These are phyloP conservation scores for Bombus sylvicola DNA, from an alignment of 1,140 invertebrate genomes.

Conservation along the genomic window DNA sequence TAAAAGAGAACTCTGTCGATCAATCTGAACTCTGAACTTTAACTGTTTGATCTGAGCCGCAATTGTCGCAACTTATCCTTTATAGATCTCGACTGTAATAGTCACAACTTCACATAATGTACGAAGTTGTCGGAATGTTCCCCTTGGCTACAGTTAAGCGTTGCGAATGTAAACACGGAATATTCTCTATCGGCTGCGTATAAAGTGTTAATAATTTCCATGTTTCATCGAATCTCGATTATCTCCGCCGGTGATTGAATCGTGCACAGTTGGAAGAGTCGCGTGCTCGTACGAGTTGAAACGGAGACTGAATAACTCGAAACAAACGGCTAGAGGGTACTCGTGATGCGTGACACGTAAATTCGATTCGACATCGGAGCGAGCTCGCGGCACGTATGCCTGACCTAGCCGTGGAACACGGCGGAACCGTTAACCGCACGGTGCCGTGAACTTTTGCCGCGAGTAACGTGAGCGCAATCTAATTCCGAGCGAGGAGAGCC, in stretches of 20 bases:
- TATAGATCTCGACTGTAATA: no score
- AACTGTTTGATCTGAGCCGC: no score
- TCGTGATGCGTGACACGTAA: constrained; percentile 51
- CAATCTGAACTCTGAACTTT: no score
- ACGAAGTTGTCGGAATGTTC: no score
- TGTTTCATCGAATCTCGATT: background rate
- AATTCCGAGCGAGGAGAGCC: constrained; percentile 23
- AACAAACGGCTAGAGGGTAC: constrained; percentile 24
- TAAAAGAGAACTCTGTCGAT: no score
- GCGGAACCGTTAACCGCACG: constrained; percentile 53
- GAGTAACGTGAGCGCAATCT: constrained; percentile 55
- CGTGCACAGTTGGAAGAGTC: background rate
- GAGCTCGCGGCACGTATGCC: constrained; percentile 38
- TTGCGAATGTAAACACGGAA: no score
- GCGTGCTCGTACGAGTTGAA: constrained; percentile 4
- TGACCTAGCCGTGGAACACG: constrained; percentile 48
- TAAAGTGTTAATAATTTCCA: background rate
- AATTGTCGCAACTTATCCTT: no score
- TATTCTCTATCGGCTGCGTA: no score
- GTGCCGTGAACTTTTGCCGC: constrained; percentile 55
- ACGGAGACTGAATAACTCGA: constrained; percentile 30
- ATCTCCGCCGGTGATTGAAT: background rate
- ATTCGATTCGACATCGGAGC: constrained; percentile 46
- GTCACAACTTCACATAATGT: no score
- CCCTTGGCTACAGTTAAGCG: no score